phyloP scores from a whole-genome alignment of 2,888 invertebrate species.

The Caenorhabditis becei region DNA sequence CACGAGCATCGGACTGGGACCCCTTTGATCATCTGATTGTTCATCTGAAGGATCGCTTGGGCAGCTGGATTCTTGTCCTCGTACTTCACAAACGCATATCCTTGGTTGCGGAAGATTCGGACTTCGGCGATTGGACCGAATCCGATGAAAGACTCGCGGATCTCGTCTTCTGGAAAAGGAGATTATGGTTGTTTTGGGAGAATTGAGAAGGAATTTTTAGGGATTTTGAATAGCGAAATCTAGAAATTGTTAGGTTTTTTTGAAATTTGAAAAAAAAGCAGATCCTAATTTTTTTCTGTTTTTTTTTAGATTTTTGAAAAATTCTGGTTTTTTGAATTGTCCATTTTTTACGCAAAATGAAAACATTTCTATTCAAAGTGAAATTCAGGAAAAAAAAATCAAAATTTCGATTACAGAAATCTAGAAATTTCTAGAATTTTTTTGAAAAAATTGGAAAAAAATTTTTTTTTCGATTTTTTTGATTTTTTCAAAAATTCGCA shows the following conservation, averaged over 20 bases:
- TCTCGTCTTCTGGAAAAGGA: conserved; percentile 91
- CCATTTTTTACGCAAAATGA: too few relatives aligned
- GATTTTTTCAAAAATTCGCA: background rate
- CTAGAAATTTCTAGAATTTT: background rate
- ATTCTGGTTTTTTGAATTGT: too few relatives aligned
- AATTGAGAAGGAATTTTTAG: too few relatives aligned
- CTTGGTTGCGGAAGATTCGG: conserved; percentile 97
- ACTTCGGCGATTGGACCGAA: conserved; percentile 98
- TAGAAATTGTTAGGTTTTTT: background rate
- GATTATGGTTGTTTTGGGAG: too few relatives aligned
- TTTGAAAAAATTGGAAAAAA: background rate
- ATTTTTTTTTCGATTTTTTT: background rate
- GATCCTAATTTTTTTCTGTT: too few relatives aligned
- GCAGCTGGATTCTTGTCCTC: conserved; percentile 97
- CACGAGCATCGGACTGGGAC: conserved; percentile 98
- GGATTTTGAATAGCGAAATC: too few relatives aligned
- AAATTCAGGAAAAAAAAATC: background rate
- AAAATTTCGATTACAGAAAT: background rate
- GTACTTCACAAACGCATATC: conserved; percentile 87
- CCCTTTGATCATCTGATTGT: conserved; percentile 96
- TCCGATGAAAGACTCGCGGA: conserved; percentile 94
- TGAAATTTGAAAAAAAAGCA: too few relatives aligned
- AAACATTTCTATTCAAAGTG: too few relatives aligned
- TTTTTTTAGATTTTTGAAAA: background rate
- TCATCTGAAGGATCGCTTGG: conserved; percentile 95